Base-by-base conservation (phyloP, 64 coral and sea anemone genomes). In the Platygyra sinensis region DNA sequence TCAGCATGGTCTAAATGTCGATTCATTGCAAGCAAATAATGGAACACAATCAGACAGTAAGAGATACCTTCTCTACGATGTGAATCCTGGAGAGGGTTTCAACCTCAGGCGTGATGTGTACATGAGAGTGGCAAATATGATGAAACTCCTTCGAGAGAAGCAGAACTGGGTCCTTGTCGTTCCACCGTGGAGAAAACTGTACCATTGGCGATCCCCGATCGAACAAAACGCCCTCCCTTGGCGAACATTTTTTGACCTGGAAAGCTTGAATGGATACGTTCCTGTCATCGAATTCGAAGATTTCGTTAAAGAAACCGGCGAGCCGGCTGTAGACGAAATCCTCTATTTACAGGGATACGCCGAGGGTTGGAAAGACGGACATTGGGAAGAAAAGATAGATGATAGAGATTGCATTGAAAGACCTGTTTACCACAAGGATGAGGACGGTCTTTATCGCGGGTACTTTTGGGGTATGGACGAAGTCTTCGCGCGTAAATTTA, bases 371-470 rank as follows among this genome's bases (percentile, higher is more conserved):
- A 93, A 83, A 85, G 94, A 99, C 61, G 97, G 97, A 52, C 62
- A 95, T 13, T 99, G 94, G 94, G 97, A 99, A 80, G 97, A 99
- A 72, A 99, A 99, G 80, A 88, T 99, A n/a, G 94, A 99, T 62
- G 97, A 96, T 59, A 72, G 97, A 42, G 93, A 95, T 60, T 99
- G 97, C 72, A 90, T 96, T 24, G 86, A 96, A 30, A 88, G 86
- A 15, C 97, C 88, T 20, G 77, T 89, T 13, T 99, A 98, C 65
- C 54, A 84, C 69, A 93, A 95, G 74, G 93, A 84, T 50, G 90
- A 95, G 2, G 54, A 89, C 33, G 97, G 94, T 0, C 22, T 88
- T 30, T 99, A 93, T 86, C 91, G 94, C 17, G 97, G 97, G 4
- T 88, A 96, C 90, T 99, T 99, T 72, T 99, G 97, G 97, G 94